phyloP scores from a whole-genome alignment of 2,888 invertebrate genomes.

The Hedya salicella region DNA sequence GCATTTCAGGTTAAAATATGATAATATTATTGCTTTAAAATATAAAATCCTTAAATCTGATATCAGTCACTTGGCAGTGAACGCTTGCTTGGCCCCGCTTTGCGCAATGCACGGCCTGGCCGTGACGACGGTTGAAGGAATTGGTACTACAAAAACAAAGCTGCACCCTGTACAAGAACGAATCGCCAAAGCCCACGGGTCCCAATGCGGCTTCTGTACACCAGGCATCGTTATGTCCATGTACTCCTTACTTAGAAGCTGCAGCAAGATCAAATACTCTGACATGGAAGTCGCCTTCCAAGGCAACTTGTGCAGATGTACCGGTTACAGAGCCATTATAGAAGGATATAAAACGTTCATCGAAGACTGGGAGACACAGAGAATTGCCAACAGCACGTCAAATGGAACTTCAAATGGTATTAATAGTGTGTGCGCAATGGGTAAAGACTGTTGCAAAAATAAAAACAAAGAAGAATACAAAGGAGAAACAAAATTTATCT shows the following conservation, averaged over 20 bases:
- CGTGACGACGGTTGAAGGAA: constrained; percentile 94
- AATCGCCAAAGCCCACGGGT: constrained; percentile 93
- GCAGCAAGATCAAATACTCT: constrained; percentile 73
- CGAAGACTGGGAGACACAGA: constrained; percentile 87
- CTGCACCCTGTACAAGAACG: constrained; percentile 93
- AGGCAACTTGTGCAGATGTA: constrained; percentile 92
- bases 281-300: constrained; percentile 91
- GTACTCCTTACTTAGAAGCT: constrained; percentile 90
- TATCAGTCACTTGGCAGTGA: constrained; percentile 89
- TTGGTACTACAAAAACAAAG: constrained; percentile 89
- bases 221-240: constrained; percentile 97
- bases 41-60: constrained; percentile 5
- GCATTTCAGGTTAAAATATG: too few species aligned
- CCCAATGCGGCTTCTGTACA: constrained; percentile 95
- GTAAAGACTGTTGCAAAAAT: constrained; percentile 87
- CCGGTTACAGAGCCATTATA: constrained; percentile 94
- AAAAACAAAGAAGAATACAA: constrained; percentile 65
- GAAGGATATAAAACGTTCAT: constrained; percentile 92
- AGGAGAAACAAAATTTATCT: constrained; percentile 82
- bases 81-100: constrained; percentile 93
- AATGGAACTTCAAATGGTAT: constrained; percentile 51
- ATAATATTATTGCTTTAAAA: too few species aligned
- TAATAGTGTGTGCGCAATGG: constrained; percentile 82
- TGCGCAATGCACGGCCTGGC: constrained; percentile 92
- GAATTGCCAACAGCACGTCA: constrained; percentile 58